Conservation (phyloP, 2,113 vertebrate species). For the Tenebrosternarchus preto region DNA sequence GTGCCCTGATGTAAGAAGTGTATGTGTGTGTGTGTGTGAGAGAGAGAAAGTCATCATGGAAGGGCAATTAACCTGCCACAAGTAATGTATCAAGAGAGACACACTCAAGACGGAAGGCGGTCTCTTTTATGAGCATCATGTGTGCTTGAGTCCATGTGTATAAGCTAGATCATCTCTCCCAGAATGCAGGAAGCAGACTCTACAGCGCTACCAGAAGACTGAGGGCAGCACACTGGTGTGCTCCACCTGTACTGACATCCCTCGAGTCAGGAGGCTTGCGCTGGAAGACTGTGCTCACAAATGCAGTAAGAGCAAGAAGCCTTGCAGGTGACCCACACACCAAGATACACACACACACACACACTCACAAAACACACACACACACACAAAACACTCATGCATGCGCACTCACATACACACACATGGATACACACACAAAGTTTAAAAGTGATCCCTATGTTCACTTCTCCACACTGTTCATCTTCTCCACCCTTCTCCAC, state of each 20-base stretch:
- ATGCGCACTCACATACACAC: background rate
- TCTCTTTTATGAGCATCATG: background rate
- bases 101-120: background rate
- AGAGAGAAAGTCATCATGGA: background rate
- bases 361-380: too few relatives aligned
- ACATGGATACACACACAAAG: background rate
- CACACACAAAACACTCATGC: too few relatives aligned
- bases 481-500: background rate
- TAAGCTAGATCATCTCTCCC: conserved; percentile 23
- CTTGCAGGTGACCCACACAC: conserved; percentile 62
- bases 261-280: conserved; percentile 58
- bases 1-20: background rate
- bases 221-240: conserved; percentile 69
- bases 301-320: conserved; percentile 68
- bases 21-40: background rate
- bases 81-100: background rate
- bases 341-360: too few relatives aligned
- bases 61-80: background rate
- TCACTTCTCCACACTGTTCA: background rate
- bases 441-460: too few relatives aligned
- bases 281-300: conserved; percentile 71
- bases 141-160: background rate
- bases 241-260: conserved; percentile 58
- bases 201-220: conserved; percentile 73
- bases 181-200: conserved; percentile 58